Evolutionary conservation across 2,797 vertebrate genomes (phyloP).

Genomic region (Halcyon chelicuti): DNA sequence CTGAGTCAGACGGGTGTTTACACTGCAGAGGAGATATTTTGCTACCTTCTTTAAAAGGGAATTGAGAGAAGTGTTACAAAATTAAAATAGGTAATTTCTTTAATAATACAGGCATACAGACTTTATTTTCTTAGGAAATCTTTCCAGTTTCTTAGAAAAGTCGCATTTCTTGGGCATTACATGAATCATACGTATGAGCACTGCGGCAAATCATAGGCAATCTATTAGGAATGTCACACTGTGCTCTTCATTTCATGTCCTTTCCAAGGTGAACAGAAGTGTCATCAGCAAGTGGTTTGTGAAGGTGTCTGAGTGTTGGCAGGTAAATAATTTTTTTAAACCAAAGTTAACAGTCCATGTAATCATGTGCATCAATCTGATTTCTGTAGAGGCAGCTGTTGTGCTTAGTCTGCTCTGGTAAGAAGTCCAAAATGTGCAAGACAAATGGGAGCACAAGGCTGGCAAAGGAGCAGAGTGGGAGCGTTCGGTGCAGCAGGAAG

Average conservation of each 20-base stretch:
- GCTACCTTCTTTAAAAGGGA: neutral
- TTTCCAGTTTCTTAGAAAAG: neutral
- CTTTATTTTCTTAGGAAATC: constrained; percentile 12
- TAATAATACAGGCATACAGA: neutral
- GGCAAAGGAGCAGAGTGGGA: neutral
- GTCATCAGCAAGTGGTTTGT: constrained; percentile 31
- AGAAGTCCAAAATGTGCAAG: neutral
- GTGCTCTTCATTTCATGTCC: neutral
- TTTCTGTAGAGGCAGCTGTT: constrained; percentile 11
- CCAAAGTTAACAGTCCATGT: constrained; percentile 52
- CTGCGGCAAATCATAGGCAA: neutral
- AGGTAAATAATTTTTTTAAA: constrained; percentile 57
- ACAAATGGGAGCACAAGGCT: neutral
- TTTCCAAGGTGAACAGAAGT: constrained; percentile 51
- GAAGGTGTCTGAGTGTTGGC: constrained; percentile 35
- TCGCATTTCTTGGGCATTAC: neutral
- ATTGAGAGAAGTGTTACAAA: neutral
- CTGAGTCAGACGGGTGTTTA: neutral
- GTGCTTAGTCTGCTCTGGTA: neutral
- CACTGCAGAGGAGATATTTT: neutral
- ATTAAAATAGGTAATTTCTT: neutral
- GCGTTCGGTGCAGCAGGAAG: neutral
- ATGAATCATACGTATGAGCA: neutral
- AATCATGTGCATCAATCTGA: constrained; percentile 55
- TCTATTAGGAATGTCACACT: neutral